Base-by-base conservation (phyloP, 2,888 invertebrate species). In the Cantharis rustica region DNA sequence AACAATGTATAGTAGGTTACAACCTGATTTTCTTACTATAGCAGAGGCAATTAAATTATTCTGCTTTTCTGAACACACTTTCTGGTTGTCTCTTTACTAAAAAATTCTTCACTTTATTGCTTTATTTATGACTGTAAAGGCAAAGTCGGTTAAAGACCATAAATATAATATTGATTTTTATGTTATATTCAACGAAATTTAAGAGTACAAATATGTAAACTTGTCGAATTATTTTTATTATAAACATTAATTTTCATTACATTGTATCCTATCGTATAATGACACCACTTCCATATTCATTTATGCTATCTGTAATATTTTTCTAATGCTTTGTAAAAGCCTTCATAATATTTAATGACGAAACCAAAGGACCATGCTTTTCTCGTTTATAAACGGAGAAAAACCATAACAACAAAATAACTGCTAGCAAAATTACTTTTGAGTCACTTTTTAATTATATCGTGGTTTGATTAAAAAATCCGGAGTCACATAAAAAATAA, bases 391-490 rank as follows among this genome's bases (percentile, higher is more conserved):
- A 62, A 76, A 69, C 71, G 71, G 68, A 76, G 47, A 76, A 74
- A 72, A 72, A 76, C 69, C 61, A 73, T 70, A 76, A 73, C 72
- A 72, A 62, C 76, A 63, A 71, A 77, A 73, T 73, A 74, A 74
- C 73, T 71, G 68, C 77, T 72, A 63, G 69, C 74, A 71, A 77
- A 77, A 77, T 77, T 75, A 75, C 75, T 72, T 66, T 69, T 68
- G 80, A 79, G 78, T 79, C 79, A 80, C 80, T 79, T 83, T 83
- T 83, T 82, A 83, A 83, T 83, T 83, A 83, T 82, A 83, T 81
- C 86, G 87, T 82, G 87, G 87, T 87, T 86, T 87, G 87, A 87
- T 87, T 87, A 87, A 87, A 87, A 88, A 87, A 87, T 86, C 86
- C 84, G 83, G 83, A 85, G 85, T 84, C 86, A 84, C 86, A 86